Base-by-base conservation (phyloP, 2,113 vertebrate species). In the Castor canadensis region DNA sequence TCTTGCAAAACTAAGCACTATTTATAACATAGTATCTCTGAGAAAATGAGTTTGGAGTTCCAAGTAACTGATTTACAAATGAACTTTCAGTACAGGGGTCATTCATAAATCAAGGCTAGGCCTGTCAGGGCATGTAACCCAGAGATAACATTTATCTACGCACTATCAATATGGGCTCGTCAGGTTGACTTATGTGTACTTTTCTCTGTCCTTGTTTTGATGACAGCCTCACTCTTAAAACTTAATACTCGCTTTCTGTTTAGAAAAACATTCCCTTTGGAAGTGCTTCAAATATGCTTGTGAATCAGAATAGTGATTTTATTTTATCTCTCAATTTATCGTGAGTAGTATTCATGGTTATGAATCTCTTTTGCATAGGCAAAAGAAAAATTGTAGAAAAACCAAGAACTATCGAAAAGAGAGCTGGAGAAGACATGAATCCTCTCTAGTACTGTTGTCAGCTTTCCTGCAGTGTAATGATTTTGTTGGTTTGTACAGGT, bases 301-400 rank as follows among this genome's bases (percentile, higher is more conserved):
- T 92, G 96, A 83, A 35, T 79, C 89, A 2, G 83, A 96, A 90
- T 88, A 82, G 94, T 5, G 9, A 84, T 95, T 95, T 96, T 91
- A 83, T 95, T 95, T 96, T 96, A 84, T 95, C 93, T 98, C 72
- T 82, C 56, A 92, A 62, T 98, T 95, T 98, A 97, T 97, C 82
- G 92, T 79, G 88, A 49, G 81, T 89, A 77, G 66, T 40, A 96
- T 97, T 97, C 83, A 35, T 19, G 47, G 52, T 94, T 93, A 1
- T 81, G 84, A 88, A 87, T 58, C 32, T 92, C 97, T 97, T 95
- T 94, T 92, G 17, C 43, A 58, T 91, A 86, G 80, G 47, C 81
- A 85, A 69, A 69, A 69, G 87, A 90, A 72, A 89, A 95, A 96
- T 66, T 92, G 62, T 92, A 49, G 67, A 83, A 97, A 97, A 94